A percentile compares a stretch with the other conserved stretches of the same genome.
Evolutionary conservation across 2,113 vertebrate genomes (phyloP).

Genomic region (Cephalophus harveyi): DNA sequence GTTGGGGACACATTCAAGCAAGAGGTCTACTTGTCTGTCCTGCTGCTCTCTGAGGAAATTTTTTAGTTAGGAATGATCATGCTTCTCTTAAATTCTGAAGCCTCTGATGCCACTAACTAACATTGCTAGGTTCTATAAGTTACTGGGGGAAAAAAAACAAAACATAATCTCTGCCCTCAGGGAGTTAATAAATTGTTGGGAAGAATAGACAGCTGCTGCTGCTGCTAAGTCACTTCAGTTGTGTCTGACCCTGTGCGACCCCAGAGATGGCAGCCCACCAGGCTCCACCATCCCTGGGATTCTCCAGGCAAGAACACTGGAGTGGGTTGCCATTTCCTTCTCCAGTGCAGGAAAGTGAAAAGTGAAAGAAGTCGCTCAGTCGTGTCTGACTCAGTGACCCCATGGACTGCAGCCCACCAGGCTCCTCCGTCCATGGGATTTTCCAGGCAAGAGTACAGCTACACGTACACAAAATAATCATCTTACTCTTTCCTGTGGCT

Average conservation of each 20-base stretch:
- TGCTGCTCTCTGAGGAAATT: neutral
- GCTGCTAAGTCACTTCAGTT: no score
- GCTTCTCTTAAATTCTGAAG: neutral
- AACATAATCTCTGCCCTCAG: neutral
- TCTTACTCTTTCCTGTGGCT: neutral
- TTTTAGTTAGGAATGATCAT: neutral
- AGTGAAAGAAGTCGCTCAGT: no score
- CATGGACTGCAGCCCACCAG: no score
- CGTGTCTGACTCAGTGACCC: no score
- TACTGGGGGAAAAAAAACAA: neutral
- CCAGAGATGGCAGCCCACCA: no score
- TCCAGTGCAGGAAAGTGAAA: no score
- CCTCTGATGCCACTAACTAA: neutral
- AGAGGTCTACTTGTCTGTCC: neutral
- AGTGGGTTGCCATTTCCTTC: no score
- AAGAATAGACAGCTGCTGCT: neutral
- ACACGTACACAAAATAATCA: neutral
- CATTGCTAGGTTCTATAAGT: neutral
- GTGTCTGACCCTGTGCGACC: no score
- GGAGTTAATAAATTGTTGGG: neutral
- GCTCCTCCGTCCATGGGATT: no score
- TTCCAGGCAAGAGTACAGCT: neutral
- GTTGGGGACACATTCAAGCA: neutral
- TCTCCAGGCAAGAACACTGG: no score
- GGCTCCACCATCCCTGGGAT: no score